Evolutionary conservation across 2,888 invertebrate genomes (phyloP).

Genomic region (Reticulitermes lucifugus): DNA sequence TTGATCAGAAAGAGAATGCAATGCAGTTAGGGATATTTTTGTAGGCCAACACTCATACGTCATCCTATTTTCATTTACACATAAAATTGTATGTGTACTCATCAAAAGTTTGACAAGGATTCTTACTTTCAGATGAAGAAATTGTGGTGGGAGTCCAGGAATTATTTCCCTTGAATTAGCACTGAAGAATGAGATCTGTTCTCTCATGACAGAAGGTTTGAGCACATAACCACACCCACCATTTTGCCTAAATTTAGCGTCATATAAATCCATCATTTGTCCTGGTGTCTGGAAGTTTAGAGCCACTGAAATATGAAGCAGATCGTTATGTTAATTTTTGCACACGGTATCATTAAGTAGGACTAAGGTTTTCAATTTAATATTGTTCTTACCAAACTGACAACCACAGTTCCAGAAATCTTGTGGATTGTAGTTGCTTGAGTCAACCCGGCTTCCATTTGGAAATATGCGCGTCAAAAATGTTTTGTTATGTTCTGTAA

Average conservation of each 20-base stretch:
- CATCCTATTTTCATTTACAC: too few relatives aligned
- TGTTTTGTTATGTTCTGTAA: slow-evolving; percentile 61
- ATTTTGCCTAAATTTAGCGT: slow-evolving; percentile 70
- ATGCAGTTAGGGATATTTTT: too few relatives aligned
- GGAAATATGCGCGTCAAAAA: slow-evolving; percentile 66
- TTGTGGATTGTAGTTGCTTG: slow-evolving; percentile 64
- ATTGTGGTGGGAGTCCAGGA: slow-evolving; percentile 64
- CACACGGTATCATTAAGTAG: not conserved
- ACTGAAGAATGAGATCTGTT: slow-evolving; percentile 62
- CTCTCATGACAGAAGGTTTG: slow-evolving; percentile 69
- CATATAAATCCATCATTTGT: slow-evolving; percentile 71
- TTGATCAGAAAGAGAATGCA: too few relatives aligned
- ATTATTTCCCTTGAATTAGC: slow-evolving; percentile 63
- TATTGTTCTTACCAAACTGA: slow-evolving; percentile 63
- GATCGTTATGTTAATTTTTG: not conserved
- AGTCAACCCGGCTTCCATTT: slow-evolving; percentile 67
- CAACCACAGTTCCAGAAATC: slow-evolving; percentile 72
- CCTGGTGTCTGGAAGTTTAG: slow-evolving; percentile 71
- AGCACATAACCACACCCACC: slow-evolving; percentile 71
- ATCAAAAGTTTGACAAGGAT: not conserved
- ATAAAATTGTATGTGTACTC: not conserved
- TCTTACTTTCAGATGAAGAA: slow-evolving; percentile 63
- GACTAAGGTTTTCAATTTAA: not conserved
- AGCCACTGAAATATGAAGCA: slow-evolving; percentile 59
- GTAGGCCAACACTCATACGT: too few relatives aligned